Percentiles rank a stretch among this genome's conserved stretches.
Evolutionary conservation across 2,888 invertebrate genomes (phyloP).

Genomic region (Micropterix aruncella): DNA sequence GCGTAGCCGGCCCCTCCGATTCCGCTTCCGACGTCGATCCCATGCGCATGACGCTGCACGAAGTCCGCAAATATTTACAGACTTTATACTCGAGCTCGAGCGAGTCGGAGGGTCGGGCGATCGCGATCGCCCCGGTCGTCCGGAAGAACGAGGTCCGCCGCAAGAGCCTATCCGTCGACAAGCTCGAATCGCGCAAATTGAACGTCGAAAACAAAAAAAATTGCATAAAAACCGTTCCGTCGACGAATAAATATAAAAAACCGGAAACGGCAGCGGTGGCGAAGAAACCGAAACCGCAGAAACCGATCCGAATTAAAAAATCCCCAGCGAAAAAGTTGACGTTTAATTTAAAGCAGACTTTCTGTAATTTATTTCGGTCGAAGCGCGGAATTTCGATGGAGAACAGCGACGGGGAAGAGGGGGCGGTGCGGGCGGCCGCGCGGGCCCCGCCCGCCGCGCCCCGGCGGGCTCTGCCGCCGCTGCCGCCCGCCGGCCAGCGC

Average conservation of each 20-base stretch:
- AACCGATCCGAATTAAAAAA: slow-evolving; percentile 43
- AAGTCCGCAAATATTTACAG: slow-evolving; percentile 72
- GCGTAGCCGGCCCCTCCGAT: slow-evolving; percentile 49
- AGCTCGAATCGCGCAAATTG: slow-evolving; percentile 29
- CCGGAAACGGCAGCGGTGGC: slow-evolving; percentile 11
- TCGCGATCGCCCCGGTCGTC: slow-evolving; percentile 16
- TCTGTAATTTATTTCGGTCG: slow-evolving; percentile 75
- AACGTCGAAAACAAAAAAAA: slow-evolving; percentile 30
- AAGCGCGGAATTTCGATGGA: slow-evolving; percentile 16
- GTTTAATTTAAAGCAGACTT: slow-evolving; percentile 65
- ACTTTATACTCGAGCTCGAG: slow-evolving; percentile 67
- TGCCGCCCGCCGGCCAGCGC: slow-evolving; percentile 24
- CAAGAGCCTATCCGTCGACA: slow-evolving; percentile 24
- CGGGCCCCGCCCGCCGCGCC: slow-evolving; percentile 22
- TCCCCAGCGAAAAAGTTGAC: slow-evolving; percentile 52
- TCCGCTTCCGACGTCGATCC: slow-evolving; percentile 50
- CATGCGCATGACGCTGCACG: slow-evolving; percentile 72
- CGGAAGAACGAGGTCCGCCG: not conserved
- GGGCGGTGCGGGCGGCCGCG: slow-evolving; percentile 21
- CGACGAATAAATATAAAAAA: slow-evolving; percentile 3
- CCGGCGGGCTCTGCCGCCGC: slow-evolving; percentile 23
- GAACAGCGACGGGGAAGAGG: slow-evolving; percentile 21
- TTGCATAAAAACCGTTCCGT: slow-evolving; percentile 23
- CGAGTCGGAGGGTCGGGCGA: slow-evolving; percentile 41
- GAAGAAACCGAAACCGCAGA: slow-evolving; percentile 21